phyloP scores from a whole-genome alignment of 1,140 invertebrate species.

The Bombus fervidus region DNA sequence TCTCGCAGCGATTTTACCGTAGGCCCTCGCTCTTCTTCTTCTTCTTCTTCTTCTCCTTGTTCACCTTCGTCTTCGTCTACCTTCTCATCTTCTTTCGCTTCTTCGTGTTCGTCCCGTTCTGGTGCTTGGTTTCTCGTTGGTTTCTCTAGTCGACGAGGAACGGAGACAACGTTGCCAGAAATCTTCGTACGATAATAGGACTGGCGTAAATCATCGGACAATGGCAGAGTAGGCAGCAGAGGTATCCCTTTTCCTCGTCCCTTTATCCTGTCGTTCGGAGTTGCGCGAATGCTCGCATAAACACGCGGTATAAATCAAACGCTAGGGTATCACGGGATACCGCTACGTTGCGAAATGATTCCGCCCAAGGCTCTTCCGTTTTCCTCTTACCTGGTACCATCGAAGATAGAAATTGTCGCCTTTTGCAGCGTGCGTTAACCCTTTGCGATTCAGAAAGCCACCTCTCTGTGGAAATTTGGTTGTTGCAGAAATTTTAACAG shows the following conservation, averaged over 20 bases:
- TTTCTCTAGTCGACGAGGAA: conserved; percentile 25
- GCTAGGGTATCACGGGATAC: conserved; percentile 33
- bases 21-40: background rate
- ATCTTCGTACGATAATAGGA: conserved; percentile 68
- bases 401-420: conserved; percentile 28
- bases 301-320: conserved; percentile 65
- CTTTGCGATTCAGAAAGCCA: background rate
- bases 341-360: conserved; percentile 37
- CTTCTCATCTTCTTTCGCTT: background rate
- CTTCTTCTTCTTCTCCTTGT: background rate
- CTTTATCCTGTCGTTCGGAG: conserved; percentile 58
- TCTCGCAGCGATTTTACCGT: conserved; percentile 52
- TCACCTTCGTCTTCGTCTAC: background rate
- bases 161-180: conserved; percentile 61
- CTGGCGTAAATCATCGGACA: conserved; percentile 70
- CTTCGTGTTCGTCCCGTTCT: background rate
- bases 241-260: conserved; percentile 41
- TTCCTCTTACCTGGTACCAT: background rate
- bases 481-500: too few species aligned
- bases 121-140: background rate
- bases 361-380: conserved; percentile 40
- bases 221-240: conserved; percentile 60
- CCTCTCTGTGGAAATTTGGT: too few species aligned
- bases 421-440: background rate
- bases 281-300: conserved; percentile 44